Base-by-base conservation (phyloP, 2,888 invertebrate genomes). In the Ischnus inquisitorius region DNA sequence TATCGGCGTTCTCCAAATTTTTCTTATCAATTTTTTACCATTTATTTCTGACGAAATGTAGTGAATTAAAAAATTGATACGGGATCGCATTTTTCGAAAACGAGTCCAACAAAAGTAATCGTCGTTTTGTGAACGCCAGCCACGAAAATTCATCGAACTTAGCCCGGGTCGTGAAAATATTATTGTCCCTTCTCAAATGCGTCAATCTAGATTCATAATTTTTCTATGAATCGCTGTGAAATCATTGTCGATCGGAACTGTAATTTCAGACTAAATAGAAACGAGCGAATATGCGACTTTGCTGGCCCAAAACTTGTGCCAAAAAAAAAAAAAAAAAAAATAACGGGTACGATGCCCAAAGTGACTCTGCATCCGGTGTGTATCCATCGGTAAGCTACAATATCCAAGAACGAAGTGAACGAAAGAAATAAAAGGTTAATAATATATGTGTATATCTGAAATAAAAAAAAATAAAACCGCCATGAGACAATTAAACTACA, bases 261-360 rank as follows among this genome's bases (percentile, higher is more conserved):
- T 75, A 75, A 34, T 75, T 34, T 75, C 75, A 75, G 75, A 75
- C 75, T 75, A 39, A 22, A 8, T 39, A 75, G n/a, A 64, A n/a
- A 41, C 64, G 19, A 64, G 64, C 39, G 3, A 19, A 28, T 5
- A 46, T 22, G 14, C 48, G 64, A 64, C 51, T 48, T 64, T 68
- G 57, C 28, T 67, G 82, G 84, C 84, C 75, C 81, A 84, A n/a
- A 1, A 25, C 39, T 48, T 78, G 84, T 86, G 85, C 79, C 76
- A 86, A 84, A 79, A 71, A 72, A 34, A 62, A 34, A 34, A 34
- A 1, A 3, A 34, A 34, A 34, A 34, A 34, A 34, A 34, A 34
- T 6, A 34, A 34, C 8, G 34, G 34, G 34, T 34, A 60, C 75
- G 85, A 87, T 84, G 72, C 80, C 81, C 34, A 4, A n/a, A 71